Evolutionary conservation across 2,113 vertebrate species (phyloP).

Genomic region (Glaucidium brasilianum): DNA sequence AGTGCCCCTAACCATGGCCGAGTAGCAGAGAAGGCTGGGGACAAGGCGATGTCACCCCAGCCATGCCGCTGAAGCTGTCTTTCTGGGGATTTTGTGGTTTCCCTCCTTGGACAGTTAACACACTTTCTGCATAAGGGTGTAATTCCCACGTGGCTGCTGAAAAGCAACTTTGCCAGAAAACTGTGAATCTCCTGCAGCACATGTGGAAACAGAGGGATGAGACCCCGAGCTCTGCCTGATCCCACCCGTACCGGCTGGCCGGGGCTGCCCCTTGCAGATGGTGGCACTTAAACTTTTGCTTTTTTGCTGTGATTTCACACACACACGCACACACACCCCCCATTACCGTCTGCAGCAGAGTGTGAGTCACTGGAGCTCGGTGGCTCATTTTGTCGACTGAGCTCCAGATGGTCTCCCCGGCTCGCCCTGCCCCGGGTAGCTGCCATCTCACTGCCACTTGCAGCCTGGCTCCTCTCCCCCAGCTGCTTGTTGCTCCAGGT

Average conservation of each 20-base stretch:
- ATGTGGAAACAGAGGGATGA: not conserved
- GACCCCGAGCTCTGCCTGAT: fast-evolving
- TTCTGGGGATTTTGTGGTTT: not conserved
- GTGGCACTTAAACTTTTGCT: not conserved
- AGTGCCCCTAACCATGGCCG: fast-evolving
- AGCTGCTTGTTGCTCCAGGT: not conserved
- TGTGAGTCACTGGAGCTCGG: fast-evolving
- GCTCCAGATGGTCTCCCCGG: not conserved
- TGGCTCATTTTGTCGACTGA: not conserved
- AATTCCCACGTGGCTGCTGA: not conserved
- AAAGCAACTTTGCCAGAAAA: not conserved
- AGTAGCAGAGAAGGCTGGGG: not conserved
- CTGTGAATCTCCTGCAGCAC: not conserved
- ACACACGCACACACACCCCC: no score
- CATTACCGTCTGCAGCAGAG: not conserved
- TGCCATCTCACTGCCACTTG: not conserved
- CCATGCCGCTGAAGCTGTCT: not conserved
- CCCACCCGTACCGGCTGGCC: fast-evolving
- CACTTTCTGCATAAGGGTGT: fast-evolving
- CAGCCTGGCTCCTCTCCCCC: not conserved
- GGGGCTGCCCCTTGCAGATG: not conserved
- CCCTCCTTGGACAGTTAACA: not conserved
- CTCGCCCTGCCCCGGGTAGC: not conserved
- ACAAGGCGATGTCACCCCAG: not conserved
- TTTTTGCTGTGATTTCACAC: no score